Conservation (phyloP, 2,888 invertebrate genomes). For the Abscondita cerata region DNA sequence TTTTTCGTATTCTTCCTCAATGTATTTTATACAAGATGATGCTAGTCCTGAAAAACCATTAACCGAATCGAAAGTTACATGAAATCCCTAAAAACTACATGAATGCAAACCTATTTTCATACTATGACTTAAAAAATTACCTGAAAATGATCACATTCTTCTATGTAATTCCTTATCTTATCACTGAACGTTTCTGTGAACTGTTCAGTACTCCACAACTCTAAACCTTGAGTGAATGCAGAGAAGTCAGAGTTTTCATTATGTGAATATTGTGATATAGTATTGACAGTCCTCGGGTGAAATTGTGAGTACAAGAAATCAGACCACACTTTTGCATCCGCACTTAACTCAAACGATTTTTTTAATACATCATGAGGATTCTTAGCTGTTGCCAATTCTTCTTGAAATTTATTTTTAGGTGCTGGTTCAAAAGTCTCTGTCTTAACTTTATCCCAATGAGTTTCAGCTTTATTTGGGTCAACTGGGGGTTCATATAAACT, state of each 20-base stretch:
- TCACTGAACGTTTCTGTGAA: constrained; percentile 79
- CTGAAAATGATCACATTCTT: constrained; percentile 81
- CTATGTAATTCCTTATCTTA: constrained; percentile 81
- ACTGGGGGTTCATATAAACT: constrained; percentile 65
- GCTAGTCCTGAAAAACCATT: constrained; percentile 87
- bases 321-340: constrained; percentile 79
- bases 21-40: constrained; percentile 72
- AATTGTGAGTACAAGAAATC: constrained; percentile 83
- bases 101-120: not conserved
- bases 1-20: constrained; percentile 81
- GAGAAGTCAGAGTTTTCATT: constrained; percentile 65
- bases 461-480: constrained; percentile 44
- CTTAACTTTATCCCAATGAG: constrained; percentile 65
- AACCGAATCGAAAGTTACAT: constrained; percentile 79
- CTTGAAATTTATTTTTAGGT: constrained; percentile 72
- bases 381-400: constrained; percentile 56
- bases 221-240: constrained; percentile 61
- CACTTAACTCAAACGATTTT: constrained; percentile 69
- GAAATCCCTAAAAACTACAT: constrained; percentile 76
- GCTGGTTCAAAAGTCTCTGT: constrained; percentile 65
- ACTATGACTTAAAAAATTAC: constrained; percentile 44
- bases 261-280: constrained; percentile 75
- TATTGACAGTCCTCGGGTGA: constrained; percentile 79
- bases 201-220: constrained; percentile 69
- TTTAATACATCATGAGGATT: constrained; percentile 33